Evolutionary conservation across 2,113 vertebrate species (phyloP).

Genomic region (Cebidichthys violaceus): DNA sequence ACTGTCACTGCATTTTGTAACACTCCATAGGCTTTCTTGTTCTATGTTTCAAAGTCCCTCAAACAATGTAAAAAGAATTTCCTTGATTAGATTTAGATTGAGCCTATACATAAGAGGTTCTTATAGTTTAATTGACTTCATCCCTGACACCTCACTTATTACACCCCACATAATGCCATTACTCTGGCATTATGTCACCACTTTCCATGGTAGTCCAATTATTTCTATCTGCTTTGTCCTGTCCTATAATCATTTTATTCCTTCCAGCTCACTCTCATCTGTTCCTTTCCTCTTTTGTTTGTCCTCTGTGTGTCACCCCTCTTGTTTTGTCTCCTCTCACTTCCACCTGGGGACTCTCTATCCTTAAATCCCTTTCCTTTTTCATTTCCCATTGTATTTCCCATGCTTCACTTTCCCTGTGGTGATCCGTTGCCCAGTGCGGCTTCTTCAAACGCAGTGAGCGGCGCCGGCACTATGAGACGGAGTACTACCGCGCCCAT

Average conservation of each 20-base stretch:
- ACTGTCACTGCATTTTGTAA: neutral
- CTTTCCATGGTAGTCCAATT: neutral
- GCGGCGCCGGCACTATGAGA: slow-evolving; percentile 83
- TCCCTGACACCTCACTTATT: neutral
- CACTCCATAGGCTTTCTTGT: neutral
- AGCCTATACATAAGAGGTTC: neutral
- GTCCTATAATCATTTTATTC: slow-evolving; percentile 48
- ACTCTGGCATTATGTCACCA: slow-evolving; percentile 4
- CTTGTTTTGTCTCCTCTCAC: slow-evolving; percentile 38
- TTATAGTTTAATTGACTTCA: neutral
- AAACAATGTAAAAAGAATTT: neutral
- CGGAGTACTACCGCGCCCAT: slow-evolving; percentile 90
- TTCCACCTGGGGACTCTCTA: slow-evolving; percentile 16
- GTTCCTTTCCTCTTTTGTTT: slow-evolving; percentile 41
- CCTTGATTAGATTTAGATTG: neutral
- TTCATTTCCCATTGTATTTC: slow-evolving; percentile 26
- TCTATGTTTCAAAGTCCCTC: neutral
- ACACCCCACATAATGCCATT: too few relatives aligned
- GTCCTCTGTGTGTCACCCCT: slow-evolving; percentile 28
- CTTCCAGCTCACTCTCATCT: slow-evolving; percentile 45
- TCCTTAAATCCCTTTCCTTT: slow-evolving; percentile 36
- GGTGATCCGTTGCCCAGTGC: slow-evolving; percentile 82
- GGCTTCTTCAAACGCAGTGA: slow-evolving; percentile 91
- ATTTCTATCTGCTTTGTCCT: slow-evolving; percentile 32
- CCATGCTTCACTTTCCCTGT: neutral